phyloP scores from a whole-genome alignment of 2,113 vertebrate species.

The Emydura subglobosa region DNA sequence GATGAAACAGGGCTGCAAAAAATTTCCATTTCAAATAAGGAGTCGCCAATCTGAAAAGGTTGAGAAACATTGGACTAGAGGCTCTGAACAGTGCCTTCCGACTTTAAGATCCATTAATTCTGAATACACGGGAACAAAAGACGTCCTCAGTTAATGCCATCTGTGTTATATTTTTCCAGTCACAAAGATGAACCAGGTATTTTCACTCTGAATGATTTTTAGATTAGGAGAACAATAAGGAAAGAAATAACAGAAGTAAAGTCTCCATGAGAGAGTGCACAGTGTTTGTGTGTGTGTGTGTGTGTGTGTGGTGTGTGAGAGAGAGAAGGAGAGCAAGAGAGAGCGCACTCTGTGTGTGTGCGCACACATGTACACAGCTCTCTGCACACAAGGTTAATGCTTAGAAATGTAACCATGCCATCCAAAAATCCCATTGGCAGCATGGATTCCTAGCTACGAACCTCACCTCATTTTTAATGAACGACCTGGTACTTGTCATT shows the following conservation, averaged over 20 bases:
- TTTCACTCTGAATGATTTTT: conserved; percentile 43
- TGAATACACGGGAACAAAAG: background rate
- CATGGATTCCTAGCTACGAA: fast-evolving
- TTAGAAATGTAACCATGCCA: background rate
- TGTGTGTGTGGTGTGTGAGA: fast-evolving
- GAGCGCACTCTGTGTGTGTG: background rate
- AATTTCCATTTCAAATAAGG: background rate
- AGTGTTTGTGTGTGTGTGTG: background rate
- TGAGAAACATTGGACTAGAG: background rate
- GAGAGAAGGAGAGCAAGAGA: too few relatives aligned
- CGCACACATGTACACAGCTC: fast-evolving
- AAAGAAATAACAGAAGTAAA: background rate
- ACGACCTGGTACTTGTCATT: fast-evolving
- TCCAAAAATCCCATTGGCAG: fast-evolving
- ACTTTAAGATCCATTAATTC: background rate
- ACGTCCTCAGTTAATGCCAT: conserved; percentile 67
- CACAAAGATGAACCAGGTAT: conserved; percentile 67
- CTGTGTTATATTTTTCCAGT: conserved; percentile 71
- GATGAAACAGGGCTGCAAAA: background rate
- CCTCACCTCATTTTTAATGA: background rate
- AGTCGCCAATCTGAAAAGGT: background rate
- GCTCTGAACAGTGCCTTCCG: conserved; percentile 10
- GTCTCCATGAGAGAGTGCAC: background rate
- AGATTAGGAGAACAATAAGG: background rate
- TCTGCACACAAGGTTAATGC: background rate